Evolutionary conservation across 2,113 vertebrate genomes (phyloP), one percentile per base, ranked within the genome.

Genomic region (Chauna torquata): DNA sequence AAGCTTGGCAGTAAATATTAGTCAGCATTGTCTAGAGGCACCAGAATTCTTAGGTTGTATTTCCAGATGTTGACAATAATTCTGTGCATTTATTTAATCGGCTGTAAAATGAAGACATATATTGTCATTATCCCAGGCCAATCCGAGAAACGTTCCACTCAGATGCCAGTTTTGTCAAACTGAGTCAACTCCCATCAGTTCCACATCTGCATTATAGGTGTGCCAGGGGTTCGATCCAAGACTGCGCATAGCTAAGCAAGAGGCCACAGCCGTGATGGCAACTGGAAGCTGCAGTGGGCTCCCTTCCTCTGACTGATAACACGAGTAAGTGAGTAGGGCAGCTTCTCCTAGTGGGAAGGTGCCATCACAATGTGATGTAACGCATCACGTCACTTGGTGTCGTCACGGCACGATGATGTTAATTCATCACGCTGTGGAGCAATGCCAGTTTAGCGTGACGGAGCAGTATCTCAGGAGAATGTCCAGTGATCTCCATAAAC

Each of bases 1-100:
- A 62, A 87, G 32, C 30, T 74, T 85, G 82, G 70, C 62, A 89
- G 44, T 82, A 97, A 94, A 82, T 96, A 96, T 87, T 84, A 94
- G 61, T 89, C 34, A 69, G 54, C 3, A 3, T 62, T 69, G 62
- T 89, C 78, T 65, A 58, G 74, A 89, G 62, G 36, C 32, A 69
- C 80, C 34, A 69, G 36, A 52, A 87, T 52, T 84, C 69, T 85
- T 69, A 87, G 69, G 16, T 32, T 82, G 6, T 95, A 40, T 89
- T 92, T 91, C 70, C 8, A 23, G 32, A 47, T 74, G 50, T 20
- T 1, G 5, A 52, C 28, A 3, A 2, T 86, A 75, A 84, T 57
- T 75, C 81, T 78, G 47, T 50, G n/a, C 47, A 49, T 92, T 91
- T 71, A 85, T 91, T 92, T 92, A 12, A 25, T 72, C 54, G 75